Base-by-base conservation (phyloP, 2,113 vertebrate genomes). In the Phaethon lepturus region DNA sequence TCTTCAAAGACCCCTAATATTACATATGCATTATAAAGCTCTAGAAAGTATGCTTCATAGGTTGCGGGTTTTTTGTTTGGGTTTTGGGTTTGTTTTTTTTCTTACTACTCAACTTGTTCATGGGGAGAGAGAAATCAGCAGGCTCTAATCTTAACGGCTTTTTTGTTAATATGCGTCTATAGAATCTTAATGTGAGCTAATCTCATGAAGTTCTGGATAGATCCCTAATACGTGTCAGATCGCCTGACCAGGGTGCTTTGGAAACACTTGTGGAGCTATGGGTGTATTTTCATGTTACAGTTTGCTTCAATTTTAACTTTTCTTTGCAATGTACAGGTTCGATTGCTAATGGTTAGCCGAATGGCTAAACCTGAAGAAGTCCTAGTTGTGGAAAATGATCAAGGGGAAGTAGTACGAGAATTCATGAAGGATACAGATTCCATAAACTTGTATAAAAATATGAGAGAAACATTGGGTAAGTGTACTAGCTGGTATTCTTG, bases 401-500 rank as follows among this genome's bases (percentile, higher is more conserved):
- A 99, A 97, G 99, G 99, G 52, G 99, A 99, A 97, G 99, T 99
- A 90, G 99, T 99, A 66, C 97, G 99, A 92, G 99, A 99, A 97
- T 99, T 99, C 97, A 99, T 99, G 99, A 99, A 99, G 98, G 99
- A 99, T 97, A 99, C 99, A 1, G 99, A 99, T 97, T 99, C 99
- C 80, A 99, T 99, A 97, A 99, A 99, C 97, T 98, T 99, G 44
- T 99, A 99, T 98, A 99, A 99, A 98, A 99, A 99, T 85, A 99
- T 99, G 99, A 99, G 99, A 95, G 99, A 99, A 98, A 99, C 99
- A 1, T 97, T 99, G 68, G 99, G 99, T 99, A 98, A 98, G 98
- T 86, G 49, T 71, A 47, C n/a, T 49, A 49, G 24, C 60, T 66
- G 74, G 28, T n/a, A 2, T 22, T n/a, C 9, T 3, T 72, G 40